A percentile compares a stretch with the other conserved stretches of the same genome.
Evolutionary conservation across 2,797 vertebrate species (phyloP).

Genomic region (Ctenosaura bakeri): DNA sequence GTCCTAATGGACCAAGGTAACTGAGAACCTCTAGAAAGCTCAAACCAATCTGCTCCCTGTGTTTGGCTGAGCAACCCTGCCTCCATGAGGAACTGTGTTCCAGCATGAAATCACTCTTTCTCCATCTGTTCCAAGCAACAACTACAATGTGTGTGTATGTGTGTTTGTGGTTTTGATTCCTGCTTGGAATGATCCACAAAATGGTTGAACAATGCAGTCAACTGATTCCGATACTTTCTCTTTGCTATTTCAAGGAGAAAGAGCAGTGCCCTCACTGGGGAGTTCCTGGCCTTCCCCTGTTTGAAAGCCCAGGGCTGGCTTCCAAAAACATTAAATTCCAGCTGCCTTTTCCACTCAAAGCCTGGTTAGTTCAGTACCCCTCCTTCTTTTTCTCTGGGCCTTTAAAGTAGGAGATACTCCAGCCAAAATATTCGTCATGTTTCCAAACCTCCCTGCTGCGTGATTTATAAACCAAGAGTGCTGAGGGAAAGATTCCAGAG

Average conservation of each 20-base stretch:
- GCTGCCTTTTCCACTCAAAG: constrained; percentile 75
- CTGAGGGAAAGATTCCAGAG: constrained; percentile 51
- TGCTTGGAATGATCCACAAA: constrained; percentile 64
- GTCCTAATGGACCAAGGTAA: not conserved
- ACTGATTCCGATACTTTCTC: constrained; percentile 76
- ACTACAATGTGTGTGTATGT: constrained; percentile 20
- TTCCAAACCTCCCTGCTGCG: constrained; percentile 77
- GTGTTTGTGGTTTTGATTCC: constrained; percentile 34
- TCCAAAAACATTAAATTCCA: constrained; percentile 82
- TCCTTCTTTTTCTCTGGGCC: constrained; percentile 55
- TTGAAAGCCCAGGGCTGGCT: constrained; percentile 72
- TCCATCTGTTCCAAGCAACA: constrained; percentile 28
- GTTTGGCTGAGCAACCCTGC: not conserved
- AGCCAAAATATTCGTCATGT: constrained; percentile 80
- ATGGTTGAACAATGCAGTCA: constrained; percentile 71
- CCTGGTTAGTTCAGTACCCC: constrained; percentile 76
- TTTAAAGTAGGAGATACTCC: constrained; percentile 74
- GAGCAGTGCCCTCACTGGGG: constrained; percentile 74
- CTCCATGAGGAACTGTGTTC: constrained; percentile 16
- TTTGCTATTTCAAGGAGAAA: constrained; percentile 65
- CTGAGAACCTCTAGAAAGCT: not conserved
- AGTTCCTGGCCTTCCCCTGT: constrained; percentile 74
- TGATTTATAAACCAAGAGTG: constrained; percentile 74
- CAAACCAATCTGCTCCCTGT: not conserved
- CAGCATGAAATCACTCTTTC: constrained; percentile 24